Evolutionary conservation across 2,797 vertebrate species (phyloP).

Genomic region (Novumbra hubbsi): DNA sequence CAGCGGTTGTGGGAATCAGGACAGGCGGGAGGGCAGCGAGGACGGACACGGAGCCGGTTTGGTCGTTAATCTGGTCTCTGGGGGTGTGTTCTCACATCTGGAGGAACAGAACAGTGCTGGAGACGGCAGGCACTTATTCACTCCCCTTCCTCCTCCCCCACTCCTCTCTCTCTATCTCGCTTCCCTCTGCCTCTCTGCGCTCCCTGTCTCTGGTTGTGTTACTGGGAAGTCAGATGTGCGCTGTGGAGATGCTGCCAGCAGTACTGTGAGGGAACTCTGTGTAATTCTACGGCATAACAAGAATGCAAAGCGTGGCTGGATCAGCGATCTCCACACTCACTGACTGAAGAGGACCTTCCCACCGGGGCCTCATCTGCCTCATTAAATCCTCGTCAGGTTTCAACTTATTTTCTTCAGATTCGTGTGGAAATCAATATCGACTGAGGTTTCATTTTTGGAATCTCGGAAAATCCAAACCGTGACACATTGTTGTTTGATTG

Average conservation of each 20-base stretch:
- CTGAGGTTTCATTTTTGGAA: neutral
- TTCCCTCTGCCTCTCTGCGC: slow-evolving; percentile 38
- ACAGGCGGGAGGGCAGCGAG: slow-evolving; percentile 7
- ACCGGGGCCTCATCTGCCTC: slow-evolving; percentile 2
- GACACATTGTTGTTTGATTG: slow-evolving; percentile 20
- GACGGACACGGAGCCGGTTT: slow-evolving; percentile 4
- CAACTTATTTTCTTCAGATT: slow-evolving; percentile 1
- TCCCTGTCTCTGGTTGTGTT: slow-evolving; percentile 48
- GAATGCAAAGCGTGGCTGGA: slow-evolving; percentile 45
- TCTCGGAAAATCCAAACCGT: neutral
- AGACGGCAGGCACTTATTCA: slow-evolving; percentile 52
- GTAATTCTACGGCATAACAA: slow-evolving; percentile 44
- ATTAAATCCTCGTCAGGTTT: neutral
- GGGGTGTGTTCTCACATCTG: slow-evolving; percentile 74
- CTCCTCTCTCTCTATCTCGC: slow-evolving; percentile 30
- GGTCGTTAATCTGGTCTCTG: slow-evolving; percentile 31
- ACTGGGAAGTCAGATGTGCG: slow-evolving; percentile 61
- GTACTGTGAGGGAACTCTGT: slow-evolving; percentile 44
- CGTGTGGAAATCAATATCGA: neutral
- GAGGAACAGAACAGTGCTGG: slow-evolving; percentile 54
- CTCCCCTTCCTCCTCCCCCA: slow-evolving; percentile 33
- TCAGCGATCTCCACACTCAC: slow-evolving; percentile 29
- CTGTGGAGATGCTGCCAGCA: slow-evolving; percentile 62
- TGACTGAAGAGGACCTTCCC: slow-evolving; percentile 22
- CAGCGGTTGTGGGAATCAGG: slow-evolving; percentile 59